phyloP scores from a whole-genome alignment of 1,140 invertebrate species.

The Drosophila lacteicornis region DNA sequence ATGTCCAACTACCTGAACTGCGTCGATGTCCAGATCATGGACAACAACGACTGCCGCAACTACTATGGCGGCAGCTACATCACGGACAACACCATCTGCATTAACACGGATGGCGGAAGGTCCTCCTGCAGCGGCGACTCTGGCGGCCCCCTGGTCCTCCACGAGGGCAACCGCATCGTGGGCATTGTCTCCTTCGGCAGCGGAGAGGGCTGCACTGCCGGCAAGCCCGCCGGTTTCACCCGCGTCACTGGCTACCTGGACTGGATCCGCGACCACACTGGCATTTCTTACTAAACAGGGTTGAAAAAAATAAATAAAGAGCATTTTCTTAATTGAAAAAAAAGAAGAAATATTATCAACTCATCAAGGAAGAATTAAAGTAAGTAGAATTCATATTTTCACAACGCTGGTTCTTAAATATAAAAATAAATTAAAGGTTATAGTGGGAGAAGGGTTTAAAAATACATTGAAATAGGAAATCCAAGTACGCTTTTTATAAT shows the following conservation, averaged over 20 bases:
- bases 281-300: conserved; percentile 65
- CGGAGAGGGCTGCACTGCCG: conserved; percentile 85
- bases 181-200: conserved; percentile 86
- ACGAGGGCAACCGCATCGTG: conserved; percentile 62
- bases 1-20: conserved; percentile 38
- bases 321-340: neutral
- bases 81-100: conserved; percentile 42
- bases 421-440: no score
- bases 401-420: no score
- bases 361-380: no score
- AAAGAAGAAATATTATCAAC: neutral
- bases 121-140: conserved; percentile 55
- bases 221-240: conserved; percentile 86
- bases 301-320: neutral
- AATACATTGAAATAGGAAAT: no score
- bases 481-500: no score
- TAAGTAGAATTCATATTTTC: no score
- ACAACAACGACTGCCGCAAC: conserved; percentile 43
- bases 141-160: conserved; percentile 46
- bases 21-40: conserved; percentile 29
- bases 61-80: conserved; percentile 27
- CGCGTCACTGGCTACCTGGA: conserved; percentile 85
- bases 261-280: conserved; percentile 86
- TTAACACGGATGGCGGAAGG: conserved; percentile 14
- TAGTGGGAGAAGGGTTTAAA: no score